phyloP scores from a whole-genome alignment of 2,797 vertebrate species.

The Paedocypris micromegethes region DNA sequence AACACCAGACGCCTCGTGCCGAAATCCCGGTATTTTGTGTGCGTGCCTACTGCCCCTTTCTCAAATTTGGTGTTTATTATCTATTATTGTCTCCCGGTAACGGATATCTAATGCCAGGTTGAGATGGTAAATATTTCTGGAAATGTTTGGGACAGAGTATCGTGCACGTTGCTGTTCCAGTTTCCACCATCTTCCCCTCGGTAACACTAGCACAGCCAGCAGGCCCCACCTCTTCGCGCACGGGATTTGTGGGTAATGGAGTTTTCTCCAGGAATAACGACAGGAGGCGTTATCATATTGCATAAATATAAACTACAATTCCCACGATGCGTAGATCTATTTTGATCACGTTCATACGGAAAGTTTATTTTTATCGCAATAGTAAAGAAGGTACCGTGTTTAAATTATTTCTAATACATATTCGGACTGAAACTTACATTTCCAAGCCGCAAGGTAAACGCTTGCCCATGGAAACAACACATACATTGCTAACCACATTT shows the following conservation, averaged over 20 bases:
- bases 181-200: conserved; percentile 76
- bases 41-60: background rate
- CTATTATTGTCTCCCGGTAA: conserved; percentile 69
- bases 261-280: conserved; percentile 1
- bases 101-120: conserved; percentile 63
- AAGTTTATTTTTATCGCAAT: too few species aligned
- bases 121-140: conserved; percentile 58
- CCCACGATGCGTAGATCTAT: conserved; percentile 26
- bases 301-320: conserved; percentile 11
- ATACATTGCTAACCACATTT: too few species aligned
- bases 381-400: too few species aligned
- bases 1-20: conserved; percentile 17
- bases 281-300: fast-evolving
- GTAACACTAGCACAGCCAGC: conserved; percentile 52
- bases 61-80: conserved; percentile 59
- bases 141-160: conserved; percentile 67
- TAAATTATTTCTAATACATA: too few species aligned
- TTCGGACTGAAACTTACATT: too few species aligned
- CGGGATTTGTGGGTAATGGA: conserved; percentile 46
- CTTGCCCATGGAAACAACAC: too few species aligned
- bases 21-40: conserved; percentile 7
- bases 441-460: too few species aligned
- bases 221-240: conserved; percentile 40
- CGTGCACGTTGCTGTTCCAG: conserved; percentile 62
- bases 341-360: too few species aligned